phyloP scores from a whole-genome alignment of 2,797 vertebrate genomes.

The Pantherophis alleghaniensis region DNA sequence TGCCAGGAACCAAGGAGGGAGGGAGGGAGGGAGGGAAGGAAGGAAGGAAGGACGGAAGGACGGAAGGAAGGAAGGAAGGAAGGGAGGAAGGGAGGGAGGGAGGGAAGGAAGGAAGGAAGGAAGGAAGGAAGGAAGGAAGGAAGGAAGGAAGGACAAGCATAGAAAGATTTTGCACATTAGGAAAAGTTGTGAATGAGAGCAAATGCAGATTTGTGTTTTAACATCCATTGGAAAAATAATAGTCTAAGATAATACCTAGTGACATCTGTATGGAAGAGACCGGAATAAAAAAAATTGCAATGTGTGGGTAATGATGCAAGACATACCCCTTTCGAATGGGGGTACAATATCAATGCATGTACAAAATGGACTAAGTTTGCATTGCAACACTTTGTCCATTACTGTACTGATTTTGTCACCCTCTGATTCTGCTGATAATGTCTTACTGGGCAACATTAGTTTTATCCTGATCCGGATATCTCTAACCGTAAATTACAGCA shows the following conservation, averaged over 20 bases:
- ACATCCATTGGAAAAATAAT: neutral
- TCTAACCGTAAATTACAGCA: neutral
- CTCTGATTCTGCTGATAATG: neutral
- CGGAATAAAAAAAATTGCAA: neutral
- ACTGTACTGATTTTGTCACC: neutral
- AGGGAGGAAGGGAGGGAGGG: too few species aligned
- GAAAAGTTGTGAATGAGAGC: neutral
- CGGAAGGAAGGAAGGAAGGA: neutral
- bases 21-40: too few species aligned
- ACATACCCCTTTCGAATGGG: neutral
- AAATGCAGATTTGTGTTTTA: neutral
- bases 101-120: too few species aligned
- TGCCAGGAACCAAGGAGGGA: neutral
- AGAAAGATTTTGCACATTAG: neutral
- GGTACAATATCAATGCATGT: neutral
- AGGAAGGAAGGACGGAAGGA: too few species aligned
- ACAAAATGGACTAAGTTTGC: neutral
- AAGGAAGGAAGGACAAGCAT: neutral
- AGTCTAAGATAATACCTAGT: neutral
- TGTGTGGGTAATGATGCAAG: neutral
- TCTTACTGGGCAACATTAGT: neutral
- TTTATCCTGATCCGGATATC: neutral
- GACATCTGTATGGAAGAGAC: neutral
- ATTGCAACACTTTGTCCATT: neutral
- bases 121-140: neutral